Conservation (phyloP, 2,888 invertebrate genomes). For the Cephus spinipes region DNA sequence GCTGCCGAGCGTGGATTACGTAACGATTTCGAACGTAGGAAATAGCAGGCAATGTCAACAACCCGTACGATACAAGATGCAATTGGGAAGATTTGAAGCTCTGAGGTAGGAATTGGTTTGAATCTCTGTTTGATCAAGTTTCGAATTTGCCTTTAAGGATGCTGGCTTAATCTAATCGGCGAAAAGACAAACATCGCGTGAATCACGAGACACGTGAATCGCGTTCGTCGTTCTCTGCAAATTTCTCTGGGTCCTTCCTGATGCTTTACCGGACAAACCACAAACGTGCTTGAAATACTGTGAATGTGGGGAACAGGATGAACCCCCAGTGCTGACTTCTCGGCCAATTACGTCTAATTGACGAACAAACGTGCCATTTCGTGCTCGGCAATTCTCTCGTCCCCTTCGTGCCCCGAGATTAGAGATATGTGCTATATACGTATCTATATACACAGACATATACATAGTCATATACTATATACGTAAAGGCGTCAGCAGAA, state of each 20-base stretch:
- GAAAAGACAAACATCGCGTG: not conserved
- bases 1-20: not conserved
- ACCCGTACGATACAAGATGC: not conserved
- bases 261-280: not conserved
- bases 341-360: slow-evolving; percentile 42
- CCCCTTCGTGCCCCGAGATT: not conserved
- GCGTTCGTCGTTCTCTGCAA: not conserved
- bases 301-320: not conserved
- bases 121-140: not conserved
- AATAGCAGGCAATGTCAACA: not conserved
- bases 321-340: slow-evolving; percentile 32
- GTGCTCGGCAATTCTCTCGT: slow-evolving; percentile 1
- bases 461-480: not conserved
- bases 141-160: not conserved
- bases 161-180: not conserved
- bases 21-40: not conserved
- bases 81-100: not conserved
- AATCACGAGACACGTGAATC: not conserved
- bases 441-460: not conserved
- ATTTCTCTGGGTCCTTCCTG: not conserved
- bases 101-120: not conserved
- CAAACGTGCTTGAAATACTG: not conserved
- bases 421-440: not conserved
- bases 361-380: slow-evolving; percentile 42
- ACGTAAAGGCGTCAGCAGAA: not conserved